A percentile compares a stretch with the other conserved stretches of the same genome.
Conservation (phyloP, 2,113 vertebrate genomes). For the Nesospiza acunhae region DNA sequence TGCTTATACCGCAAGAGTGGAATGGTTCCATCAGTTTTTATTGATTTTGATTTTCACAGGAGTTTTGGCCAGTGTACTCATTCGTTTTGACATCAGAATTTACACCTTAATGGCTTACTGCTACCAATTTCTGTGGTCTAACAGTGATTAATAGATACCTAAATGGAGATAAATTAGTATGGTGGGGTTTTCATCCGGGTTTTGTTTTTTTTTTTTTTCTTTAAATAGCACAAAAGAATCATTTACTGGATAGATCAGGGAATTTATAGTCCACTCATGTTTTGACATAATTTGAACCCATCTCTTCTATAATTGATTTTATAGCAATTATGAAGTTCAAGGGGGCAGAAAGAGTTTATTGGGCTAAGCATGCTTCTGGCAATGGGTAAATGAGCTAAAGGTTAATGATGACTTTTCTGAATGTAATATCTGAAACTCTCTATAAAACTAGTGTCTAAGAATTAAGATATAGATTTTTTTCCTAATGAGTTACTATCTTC, state of each 20-base stretch:
- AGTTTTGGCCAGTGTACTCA: neutral
- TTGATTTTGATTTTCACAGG: neutral
- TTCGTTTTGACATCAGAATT: neutral
- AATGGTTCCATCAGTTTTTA: neutral
- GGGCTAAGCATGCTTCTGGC: neutral
- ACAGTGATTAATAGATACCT: neutral
- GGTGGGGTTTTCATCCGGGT: fast-evolving
- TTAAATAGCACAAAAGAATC: neutral
- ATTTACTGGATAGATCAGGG: neutral
- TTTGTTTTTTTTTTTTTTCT: neutral
- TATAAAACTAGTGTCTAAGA: neutral
- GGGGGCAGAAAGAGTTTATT: neutral
- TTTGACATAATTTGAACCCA: neutral
- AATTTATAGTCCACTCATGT: neutral
- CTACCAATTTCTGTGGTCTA: neutral
- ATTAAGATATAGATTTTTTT: neutral
- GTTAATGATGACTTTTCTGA: neutral
- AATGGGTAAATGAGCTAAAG: neutral
- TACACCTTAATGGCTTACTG: neutral
- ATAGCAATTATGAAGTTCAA: neutral
- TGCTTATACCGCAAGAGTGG: neutral
- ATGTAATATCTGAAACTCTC: neutral
- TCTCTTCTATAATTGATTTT: neutral
- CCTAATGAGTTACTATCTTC: neutral
- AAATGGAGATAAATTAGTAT: neutral